Evolutionary conservation across 2,888 invertebrate genomes (phyloP).

Genomic region (Shargacucullia verbasci): DNA sequence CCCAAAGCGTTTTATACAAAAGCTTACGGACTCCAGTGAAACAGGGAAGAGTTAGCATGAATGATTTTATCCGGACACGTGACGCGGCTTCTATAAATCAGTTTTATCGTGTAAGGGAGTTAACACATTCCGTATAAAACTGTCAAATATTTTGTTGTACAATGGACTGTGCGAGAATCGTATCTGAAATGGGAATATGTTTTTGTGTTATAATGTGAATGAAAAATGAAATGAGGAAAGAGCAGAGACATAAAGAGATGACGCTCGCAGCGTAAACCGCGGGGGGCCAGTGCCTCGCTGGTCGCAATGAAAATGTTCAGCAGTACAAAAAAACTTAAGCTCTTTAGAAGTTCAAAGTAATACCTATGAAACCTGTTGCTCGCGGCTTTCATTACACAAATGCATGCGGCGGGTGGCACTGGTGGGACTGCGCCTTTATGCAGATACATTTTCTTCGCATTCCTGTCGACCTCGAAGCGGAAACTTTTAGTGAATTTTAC

Average conservation of each 20-base stretch:
- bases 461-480: slow-evolving; percentile 44
- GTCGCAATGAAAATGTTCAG: slow-evolving; percentile 10
- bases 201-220: slow-evolving; percentile 37
- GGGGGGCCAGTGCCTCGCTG: background rate
- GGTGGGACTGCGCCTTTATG: slow-evolving; percentile 29
- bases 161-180: slow-evolving; percentile 19
- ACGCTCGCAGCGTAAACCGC: slow-evolving; percentile 13
- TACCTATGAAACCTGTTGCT: slow-evolving; percentile 62
- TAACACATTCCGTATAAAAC: slow-evolving; percentile 32
- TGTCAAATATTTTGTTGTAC: slow-evolving; percentile 20
- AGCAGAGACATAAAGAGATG: slow-evolving; percentile 22
- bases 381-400: slow-evolving; percentile 56
- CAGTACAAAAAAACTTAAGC: slow-evolving; percentile 46
- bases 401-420: slow-evolving; percentile 45
- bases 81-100: slow-evolving; percentile 36
- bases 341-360: slow-evolving; percentile 44
- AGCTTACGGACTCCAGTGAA: slow-evolving; percentile 28
- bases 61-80: slow-evolving; percentile 38
- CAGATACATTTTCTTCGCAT: slow-evolving; percentile 52
- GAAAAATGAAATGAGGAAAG: slow-evolving; percentile 36
- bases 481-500: slow-evolving; percentile 47
- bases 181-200: slow-evolving; percentile 22
- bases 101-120: slow-evolving; percentile 46
- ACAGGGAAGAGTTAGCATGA: slow-evolving; percentile 41
- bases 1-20: slow-evolving; percentile 38